Conservation (phyloP, 2,113 vertebrate genomes). For the Microtus pennsylvanicus region DNA sequence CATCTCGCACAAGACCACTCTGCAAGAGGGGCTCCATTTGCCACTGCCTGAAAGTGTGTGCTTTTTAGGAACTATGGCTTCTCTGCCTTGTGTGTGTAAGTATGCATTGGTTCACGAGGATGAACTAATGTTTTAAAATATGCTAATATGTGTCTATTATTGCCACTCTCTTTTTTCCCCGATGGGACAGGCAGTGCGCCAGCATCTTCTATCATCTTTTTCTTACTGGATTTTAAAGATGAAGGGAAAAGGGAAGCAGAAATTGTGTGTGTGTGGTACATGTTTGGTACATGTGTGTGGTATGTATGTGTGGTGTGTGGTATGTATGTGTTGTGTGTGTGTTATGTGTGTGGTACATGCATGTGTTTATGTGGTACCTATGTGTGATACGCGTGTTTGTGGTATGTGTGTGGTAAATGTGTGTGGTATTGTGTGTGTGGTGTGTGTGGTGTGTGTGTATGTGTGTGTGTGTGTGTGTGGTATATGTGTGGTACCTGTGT, state of each 20-base stretch:
- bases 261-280: not conserved
- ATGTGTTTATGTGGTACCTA: no score
- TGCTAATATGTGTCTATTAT: not conserved
- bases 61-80: not conserved
- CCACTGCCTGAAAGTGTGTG: not conserved
- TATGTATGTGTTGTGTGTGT: no score
- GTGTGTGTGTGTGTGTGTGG: not conserved
- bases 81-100: not conserved
- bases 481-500: no score
- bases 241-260: not conserved
- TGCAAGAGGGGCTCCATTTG: not conserved
- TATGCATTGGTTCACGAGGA: not conserved
- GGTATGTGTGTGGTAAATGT: no score
- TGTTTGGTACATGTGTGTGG: no score
- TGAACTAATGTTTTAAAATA: not conserved
- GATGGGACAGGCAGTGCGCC: not conserved
- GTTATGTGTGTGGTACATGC: not conserved
- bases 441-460: no score
- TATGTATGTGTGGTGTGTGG: no score
- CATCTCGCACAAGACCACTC: not conserved
- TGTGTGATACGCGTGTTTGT: no score
- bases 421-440: no score
- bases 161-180: not conserved
- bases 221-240: not conserved
- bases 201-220: conserved; percentile 27